Conservation (phyloP, 2,113 vertebrate species). For the Phaethornis superciliosus region DNA sequence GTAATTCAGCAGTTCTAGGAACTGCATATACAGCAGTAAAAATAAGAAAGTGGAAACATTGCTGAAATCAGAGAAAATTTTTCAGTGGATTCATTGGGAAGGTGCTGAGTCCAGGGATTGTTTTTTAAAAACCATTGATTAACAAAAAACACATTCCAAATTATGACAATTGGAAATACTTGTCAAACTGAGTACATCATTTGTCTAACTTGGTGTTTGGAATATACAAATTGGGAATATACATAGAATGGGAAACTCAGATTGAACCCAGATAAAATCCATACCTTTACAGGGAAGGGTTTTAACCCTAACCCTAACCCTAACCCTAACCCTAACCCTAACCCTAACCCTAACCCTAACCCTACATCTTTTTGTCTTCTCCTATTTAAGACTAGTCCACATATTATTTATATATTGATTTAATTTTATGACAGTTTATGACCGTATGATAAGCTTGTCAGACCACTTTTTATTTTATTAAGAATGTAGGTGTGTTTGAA, state of each 20-base stretch:
- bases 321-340: too few species aligned
- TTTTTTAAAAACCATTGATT: slow-evolving; percentile 11
- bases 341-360: too few species aligned
- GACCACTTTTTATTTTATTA: neutral
- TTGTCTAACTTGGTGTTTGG: neutral
- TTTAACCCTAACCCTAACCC: too few species aligned
- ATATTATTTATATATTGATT: neutral
- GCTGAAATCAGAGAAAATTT: slow-evolving; percentile 18
- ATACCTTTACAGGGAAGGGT: neutral
- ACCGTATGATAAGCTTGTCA: neutral
- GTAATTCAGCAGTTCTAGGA: slow-evolving; percentile 40
- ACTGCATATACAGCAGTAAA: neutral
- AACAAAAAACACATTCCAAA: slow-evolving; percentile 5
- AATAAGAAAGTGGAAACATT: neutral
- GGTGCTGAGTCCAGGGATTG: neutral
- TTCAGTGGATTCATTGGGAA: neutral
- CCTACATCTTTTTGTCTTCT: neutral
- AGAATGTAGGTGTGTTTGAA: neutral
- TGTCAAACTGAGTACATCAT: neutral
- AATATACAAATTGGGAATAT: neutral
- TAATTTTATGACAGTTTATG: neutral
- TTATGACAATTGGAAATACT: neutral
- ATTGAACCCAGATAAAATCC: neutral
- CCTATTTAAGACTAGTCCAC: neutral
- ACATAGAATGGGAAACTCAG: neutral